phyloP scores from a whole-genome alignment of 2,888 invertebrate genomes.

The Gnatocerus cornutus region DNA sequence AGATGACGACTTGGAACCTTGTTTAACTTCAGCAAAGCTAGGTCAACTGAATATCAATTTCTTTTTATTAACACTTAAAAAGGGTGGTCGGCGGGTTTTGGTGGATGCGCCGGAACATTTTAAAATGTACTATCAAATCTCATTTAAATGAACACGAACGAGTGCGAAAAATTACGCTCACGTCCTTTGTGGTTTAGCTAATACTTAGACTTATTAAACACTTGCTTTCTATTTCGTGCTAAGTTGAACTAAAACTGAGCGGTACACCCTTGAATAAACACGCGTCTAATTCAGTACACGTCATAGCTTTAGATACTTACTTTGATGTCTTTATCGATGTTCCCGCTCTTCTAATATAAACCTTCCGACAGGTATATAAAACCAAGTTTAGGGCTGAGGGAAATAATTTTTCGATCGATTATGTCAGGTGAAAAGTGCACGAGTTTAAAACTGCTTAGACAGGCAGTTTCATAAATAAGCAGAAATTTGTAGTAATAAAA shows the following conservation, averaged over 20 bases:
- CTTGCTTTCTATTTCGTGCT: conserved; percentile 5
- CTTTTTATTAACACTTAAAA: no score
- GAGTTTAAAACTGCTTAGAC: no score
- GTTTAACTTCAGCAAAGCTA: no score
- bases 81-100: no score
- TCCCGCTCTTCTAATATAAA: conserved; percentile 27
- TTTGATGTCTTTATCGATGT: conserved; percentile 38
- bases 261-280: conserved; percentile 30
- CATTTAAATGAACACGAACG: not conserved
- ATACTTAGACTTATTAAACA: conserved; percentile 29
- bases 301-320: conserved; percentile 17
- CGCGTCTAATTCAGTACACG: conserved; percentile 26
- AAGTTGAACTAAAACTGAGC: not conserved
- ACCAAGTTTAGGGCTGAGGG: not conserved
- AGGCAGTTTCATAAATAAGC: no score
- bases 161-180: conserved; percentile 13
- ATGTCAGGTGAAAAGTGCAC: no score
- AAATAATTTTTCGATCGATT: not conserved
- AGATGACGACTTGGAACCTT: not conserved
- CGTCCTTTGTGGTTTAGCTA: conserved; percentile 13
- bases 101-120: conserved; percentile 1
- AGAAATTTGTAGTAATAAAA: no score
- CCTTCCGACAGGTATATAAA: conserved; percentile 27
- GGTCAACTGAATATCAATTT: conserved; percentile 1
- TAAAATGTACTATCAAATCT: not conserved